Evolutionary conservation across 2,113 vertebrate species (phyloP).

Genomic region (Apodemus speciosus): DNA sequence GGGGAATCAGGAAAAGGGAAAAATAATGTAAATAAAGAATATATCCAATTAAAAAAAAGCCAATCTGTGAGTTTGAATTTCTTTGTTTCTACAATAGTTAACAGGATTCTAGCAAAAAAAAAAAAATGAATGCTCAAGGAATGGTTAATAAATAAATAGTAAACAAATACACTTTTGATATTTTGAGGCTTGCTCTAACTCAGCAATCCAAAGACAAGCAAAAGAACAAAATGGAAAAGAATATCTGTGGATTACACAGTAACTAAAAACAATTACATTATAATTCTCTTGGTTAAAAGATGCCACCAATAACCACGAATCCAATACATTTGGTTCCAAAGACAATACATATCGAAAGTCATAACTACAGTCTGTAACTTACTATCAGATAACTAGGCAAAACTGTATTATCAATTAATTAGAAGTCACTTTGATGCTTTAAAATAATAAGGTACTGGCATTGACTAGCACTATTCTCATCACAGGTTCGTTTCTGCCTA

Average conservation of each 20-base stretch:
- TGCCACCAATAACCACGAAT: slow-evolving; percentile 1
- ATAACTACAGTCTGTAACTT: neutral
- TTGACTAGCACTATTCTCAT: neutral
- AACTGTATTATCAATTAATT: slow-evolving; percentile 12
- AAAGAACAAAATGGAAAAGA: neutral
- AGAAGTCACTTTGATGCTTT: slow-evolving; percentile 29
- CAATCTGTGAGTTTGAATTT: neutral
- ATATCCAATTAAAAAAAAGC: too few relatives aligned
- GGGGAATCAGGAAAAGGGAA: too few relatives aligned
- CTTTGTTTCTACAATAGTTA: slow-evolving; percentile 30
- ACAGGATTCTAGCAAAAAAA: neutral
- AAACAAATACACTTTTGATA: neutral
- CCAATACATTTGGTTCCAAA: slow-evolving; percentile 1
- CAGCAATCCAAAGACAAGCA: neutral
- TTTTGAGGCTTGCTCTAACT: neutral
- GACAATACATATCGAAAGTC: slow-evolving; percentile 38
- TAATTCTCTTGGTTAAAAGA: slow-evolving; percentile 45
- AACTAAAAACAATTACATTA: slow-evolving; percentile 11
- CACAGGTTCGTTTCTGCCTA: neutral
- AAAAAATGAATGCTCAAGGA: neutral
- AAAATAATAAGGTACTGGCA: neutral
- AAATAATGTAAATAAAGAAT: too few relatives aligned
- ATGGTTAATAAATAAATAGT: neutral
- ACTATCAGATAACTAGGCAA: slow-evolving; percentile 44
- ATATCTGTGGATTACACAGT: neutral